Evolutionary conservation across 2,113 vertebrate genomes (phyloP).

Genomic region (Anoplopoma fimbria): DNA sequence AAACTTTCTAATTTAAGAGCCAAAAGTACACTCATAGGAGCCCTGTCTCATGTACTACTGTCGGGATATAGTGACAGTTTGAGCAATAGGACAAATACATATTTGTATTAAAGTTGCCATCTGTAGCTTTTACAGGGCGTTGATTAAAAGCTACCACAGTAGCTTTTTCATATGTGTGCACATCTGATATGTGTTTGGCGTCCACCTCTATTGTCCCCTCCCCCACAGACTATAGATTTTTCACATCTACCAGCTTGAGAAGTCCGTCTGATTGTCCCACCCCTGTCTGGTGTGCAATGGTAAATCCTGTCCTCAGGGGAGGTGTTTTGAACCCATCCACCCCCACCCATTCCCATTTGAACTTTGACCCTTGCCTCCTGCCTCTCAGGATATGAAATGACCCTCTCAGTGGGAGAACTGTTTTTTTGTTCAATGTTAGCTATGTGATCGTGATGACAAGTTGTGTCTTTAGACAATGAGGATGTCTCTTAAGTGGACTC

Average conservation of each 20-base stretch:
- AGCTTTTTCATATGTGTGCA: not conserved
- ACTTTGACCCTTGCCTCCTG: conserved; percentile 79
- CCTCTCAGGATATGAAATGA: conserved; percentile 79
- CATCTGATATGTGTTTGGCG: not conserved
- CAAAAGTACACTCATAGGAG: too few relatives aligned
- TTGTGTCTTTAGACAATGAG: not conserved
- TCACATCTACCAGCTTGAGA: conserved; percentile 42
- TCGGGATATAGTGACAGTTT: not conserved
- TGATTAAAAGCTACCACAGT: not conserved
- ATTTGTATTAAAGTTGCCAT: not conserved
- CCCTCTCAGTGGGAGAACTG: conserved; percentile 63
- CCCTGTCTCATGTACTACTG: not conserved
- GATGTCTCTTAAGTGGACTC: not conserved
- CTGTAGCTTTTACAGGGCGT: not conserved
- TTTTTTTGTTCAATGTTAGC: conserved; percentile 42
- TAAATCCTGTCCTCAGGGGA: conserved; percentile 75
- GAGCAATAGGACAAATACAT: not conserved
- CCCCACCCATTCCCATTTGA: conserved; percentile 68
- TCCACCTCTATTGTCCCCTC: too few relatives aligned
- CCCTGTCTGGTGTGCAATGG: conserved; percentile 79
- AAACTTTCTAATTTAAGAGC: too few relatives aligned
- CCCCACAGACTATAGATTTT: conserved; percentile 25
- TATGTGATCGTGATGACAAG: not conserved
- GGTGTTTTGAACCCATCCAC: conserved; percentile 25
- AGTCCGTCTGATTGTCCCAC: conserved; percentile 67